Evolutionary conservation across 1,140 invertebrate species (phyloP), one percentile per base, ranked within the genome.

Genomic region (Alviniconcha marisindica): DNA sequence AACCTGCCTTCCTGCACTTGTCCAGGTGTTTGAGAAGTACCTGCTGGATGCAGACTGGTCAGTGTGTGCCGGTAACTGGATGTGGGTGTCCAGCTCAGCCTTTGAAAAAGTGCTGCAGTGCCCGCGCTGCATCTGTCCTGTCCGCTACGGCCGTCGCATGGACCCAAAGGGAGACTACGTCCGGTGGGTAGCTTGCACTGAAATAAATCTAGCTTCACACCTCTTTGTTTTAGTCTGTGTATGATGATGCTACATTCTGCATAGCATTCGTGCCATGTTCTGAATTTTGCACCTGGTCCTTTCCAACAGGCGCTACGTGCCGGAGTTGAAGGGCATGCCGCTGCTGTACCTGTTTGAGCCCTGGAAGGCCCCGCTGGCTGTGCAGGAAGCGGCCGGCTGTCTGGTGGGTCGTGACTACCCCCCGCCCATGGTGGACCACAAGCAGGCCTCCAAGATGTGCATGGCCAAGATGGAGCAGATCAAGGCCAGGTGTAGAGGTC

Each of bases 11-110:
- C 24, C 10, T 14, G 24, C 24, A 10, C 31, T 4, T 71, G 69
- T 5, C 2, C 69, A 93, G 92, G 90, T 93, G 12, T 93, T 93
- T 87, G 88, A 90, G 69, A 92, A 92, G 81, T 96, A 96, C 87
- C 92, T 96, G 69, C 91, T 96, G 0, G 96, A 96, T 90, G 96
- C 95, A 83, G 95, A 96, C 91, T 96, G 95, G 95, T 96, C 96
- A 4, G 95, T 96, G 0, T 96, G 95, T 91, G 95, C 96, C 31
- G 96, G 96, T 40, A 96, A 96, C 92, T 96, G 96, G 96, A 96
- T 96, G 95, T 96, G 96, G 96, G 95, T 96, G 5, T 96, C 95
- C 10, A 95, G 95, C 38, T 96, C 95, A 42, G 96, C 96, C 12
- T 96, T 96, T 92, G 96, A 89, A 95, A 96, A 91, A 94, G 95